Percentiles rank a stretch among this genome's conserved stretches.
Conservation (phyloP, 2,797 vertebrate genomes). For the Mallotus villosus region DNA sequence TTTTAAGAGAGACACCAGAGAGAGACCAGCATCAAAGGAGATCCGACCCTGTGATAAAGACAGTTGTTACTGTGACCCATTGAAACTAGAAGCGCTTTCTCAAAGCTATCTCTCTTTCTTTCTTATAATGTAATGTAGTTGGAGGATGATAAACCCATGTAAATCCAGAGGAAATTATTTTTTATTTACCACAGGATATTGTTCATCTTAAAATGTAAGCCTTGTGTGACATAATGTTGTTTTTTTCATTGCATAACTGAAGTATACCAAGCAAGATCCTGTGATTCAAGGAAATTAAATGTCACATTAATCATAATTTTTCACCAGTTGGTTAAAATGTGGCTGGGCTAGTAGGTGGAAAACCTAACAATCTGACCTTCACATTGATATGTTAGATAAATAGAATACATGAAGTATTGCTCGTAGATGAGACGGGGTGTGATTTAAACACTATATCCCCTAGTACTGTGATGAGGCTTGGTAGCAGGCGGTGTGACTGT, state of each 20-base stretch:
- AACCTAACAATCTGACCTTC: neutral
- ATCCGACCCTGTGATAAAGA: neutral
- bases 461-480: neutral
- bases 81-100: slow-evolving; percentile 4
- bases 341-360: neutral
- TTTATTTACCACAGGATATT: slow-evolving; percentile 38
- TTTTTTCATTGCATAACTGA: slow-evolving; percentile 52
- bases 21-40: neutral
- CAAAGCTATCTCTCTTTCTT: neutral
- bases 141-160: slow-evolving; percentile 26
- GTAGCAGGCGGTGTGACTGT: neutral
- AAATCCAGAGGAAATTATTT: slow-evolving; percentile 35
- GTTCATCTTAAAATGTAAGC: slow-evolving; percentile 55
- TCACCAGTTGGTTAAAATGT: neutral
- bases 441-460: neutral
- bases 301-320: slow-evolving; percentile 3
- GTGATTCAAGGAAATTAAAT: slow-evolving; percentile 50
- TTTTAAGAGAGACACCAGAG: neutral
- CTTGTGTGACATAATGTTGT: slow-evolving; percentile 39
- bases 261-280: slow-evolving; percentile 42
- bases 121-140: slow-evolving; percentile 7
- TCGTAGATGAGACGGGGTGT: neutral
- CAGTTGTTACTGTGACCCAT: slow-evolving; percentile 33
- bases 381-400: neutral
- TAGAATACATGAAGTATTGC: neutral